Conservation (phyloP, 2,797 vertebrate species). For the Scomberomorus guttatus region DNA sequence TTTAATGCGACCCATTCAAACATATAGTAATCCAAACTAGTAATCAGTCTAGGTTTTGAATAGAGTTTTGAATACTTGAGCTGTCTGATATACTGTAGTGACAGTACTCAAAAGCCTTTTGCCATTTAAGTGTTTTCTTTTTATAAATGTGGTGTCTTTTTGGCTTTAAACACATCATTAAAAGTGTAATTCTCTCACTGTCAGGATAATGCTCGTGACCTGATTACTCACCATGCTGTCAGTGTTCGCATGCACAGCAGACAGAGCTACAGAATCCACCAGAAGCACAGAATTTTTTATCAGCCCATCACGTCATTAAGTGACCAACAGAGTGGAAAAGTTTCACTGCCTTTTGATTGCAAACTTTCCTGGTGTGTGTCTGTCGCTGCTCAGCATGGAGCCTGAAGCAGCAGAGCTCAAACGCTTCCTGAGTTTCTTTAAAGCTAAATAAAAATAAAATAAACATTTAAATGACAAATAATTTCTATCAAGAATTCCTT, state of each 20-base stretch:
- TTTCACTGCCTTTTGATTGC: slow-evolving; percentile 38
- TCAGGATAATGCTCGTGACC: too few relatives aligned
- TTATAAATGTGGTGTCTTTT: neutral
- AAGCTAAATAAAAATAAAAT: neutral
- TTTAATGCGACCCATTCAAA: neutral
- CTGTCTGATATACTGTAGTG: neutral
- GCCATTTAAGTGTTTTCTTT: neutral
- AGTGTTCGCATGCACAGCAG: slow-evolving; percentile 29
- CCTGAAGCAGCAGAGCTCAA: slow-evolving; percentile 11
- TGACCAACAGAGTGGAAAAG: slow-evolving; percentile 1
- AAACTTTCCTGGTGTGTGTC: slow-evolving; percentile 2
- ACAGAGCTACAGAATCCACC: slow-evolving; percentile 1
- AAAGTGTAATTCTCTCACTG: neutral
- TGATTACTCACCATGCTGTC: neutral
- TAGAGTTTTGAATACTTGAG: too few relatives aligned
- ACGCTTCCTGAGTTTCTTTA: neutral
- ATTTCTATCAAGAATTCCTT: neutral
- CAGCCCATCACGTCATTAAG: neutral
- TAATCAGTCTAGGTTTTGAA: too few relatives aligned
- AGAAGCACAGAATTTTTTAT: neutral
- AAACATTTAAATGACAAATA: neutral
- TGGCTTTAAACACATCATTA: neutral
- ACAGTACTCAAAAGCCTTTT: neutral
- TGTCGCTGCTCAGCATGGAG: neutral
- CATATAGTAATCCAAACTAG: neutral